These are phyloP conservation scores for Xyliphius kryptos DNA, from an alignment of 2,113 vertebrate genomes.

Conservation along the genomic window DNA sequence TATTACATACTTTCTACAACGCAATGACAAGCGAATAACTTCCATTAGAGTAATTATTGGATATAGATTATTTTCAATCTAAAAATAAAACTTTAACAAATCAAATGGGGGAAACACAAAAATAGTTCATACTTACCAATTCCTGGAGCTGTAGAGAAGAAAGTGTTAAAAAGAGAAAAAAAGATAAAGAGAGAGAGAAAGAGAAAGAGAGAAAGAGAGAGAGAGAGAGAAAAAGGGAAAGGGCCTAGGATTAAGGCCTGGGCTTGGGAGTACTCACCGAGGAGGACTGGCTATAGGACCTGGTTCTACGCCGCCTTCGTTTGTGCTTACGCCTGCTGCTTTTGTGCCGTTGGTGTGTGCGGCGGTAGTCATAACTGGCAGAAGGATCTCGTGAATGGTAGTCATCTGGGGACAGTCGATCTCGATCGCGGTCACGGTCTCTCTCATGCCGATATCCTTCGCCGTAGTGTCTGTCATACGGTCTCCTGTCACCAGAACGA, in stretches of 20 bases:
- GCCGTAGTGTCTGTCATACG: constrained; percentile 79
- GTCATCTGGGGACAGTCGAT: constrained; percentile 65
- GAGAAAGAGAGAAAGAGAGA: constrained; percentile 44
- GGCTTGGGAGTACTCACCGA: constrained; percentile 83
- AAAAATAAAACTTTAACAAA: too few relatives aligned
- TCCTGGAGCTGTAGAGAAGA: too few relatives aligned
- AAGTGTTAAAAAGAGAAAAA: too few relatives aligned
- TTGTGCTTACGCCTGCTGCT: constrained; percentile 96
- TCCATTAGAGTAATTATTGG: too few relatives aligned
- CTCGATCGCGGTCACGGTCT: constrained; percentile 78
- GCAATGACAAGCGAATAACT: too few relatives aligned
- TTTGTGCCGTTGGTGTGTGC: constrained; percentile 79
- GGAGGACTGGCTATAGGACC: constrained; percentile 94
- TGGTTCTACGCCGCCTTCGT: constrained; percentile 90
- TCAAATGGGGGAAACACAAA: too few relatives aligned
- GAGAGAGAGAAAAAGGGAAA: constrained; percentile 46
- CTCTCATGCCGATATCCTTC: constrained; percentile 80
- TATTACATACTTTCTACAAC: too few relatives aligned
- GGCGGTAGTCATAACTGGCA: constrained; percentile 79
- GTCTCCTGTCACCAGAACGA: constrained; percentile 76
- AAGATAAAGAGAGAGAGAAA: too few relatives aligned
- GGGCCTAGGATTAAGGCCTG: constrained; percentile 41
- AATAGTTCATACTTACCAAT: too few relatives aligned
- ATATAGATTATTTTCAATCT: too few relatives aligned
- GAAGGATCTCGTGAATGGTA: constrained; percentile 78